Conservation (phyloP, 2,113 vertebrate genomes). For the Tyto alba region DNA sequence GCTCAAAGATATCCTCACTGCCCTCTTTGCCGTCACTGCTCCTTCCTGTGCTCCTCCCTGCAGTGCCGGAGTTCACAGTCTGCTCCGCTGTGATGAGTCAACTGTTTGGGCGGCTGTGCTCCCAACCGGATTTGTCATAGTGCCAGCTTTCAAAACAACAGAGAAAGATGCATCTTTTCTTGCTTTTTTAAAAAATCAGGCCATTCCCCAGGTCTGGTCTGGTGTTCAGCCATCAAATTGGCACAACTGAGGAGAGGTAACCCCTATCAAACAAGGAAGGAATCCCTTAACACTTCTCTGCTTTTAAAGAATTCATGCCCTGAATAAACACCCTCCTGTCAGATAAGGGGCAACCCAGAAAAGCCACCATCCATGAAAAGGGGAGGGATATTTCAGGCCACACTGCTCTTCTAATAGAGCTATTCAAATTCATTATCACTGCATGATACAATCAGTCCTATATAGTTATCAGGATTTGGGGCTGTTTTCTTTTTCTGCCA, state of each 20-base stretch:
- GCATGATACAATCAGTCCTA: slow-evolving; percentile 46
- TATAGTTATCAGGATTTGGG: slow-evolving; percentile 42
- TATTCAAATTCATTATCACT: slow-evolving; percentile 54
- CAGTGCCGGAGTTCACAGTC: not conserved
- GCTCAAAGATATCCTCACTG: not conserved
- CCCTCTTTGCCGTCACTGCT: not conserved
- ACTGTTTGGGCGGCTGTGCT: not conserved
- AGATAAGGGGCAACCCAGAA: slow-evolving; percentile 20
- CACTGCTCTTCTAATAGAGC: slow-evolving; percentile 5
- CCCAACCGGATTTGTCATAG: not conserved
- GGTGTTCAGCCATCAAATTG: not conserved
- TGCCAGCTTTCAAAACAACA: not conserved
- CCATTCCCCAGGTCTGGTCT: not conserved
- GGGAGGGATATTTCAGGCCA: slow-evolving; percentile 20
- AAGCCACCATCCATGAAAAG: not conserved
- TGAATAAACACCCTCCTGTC: slow-evolving; percentile 16
- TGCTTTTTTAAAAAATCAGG: not conserved
- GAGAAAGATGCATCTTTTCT: not conserved
- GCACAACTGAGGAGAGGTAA: not conserved
- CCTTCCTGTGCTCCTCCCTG: not conserved
- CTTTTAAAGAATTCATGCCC: not conserved
- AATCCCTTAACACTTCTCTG: slow-evolving; percentile 34
- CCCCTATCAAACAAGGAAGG: slow-evolving; percentile 3
- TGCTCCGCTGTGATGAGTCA: not conserved
- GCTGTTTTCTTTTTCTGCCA: slow-evolving; percentile 73